A percentile compares a stretch with the other conserved stretches of the same genome.
These are phyloP conservation scores for Oreocharis arfaki DNA, from an alignment of 2,113 vertebrate species.

Conservation along the genomic window DNA sequence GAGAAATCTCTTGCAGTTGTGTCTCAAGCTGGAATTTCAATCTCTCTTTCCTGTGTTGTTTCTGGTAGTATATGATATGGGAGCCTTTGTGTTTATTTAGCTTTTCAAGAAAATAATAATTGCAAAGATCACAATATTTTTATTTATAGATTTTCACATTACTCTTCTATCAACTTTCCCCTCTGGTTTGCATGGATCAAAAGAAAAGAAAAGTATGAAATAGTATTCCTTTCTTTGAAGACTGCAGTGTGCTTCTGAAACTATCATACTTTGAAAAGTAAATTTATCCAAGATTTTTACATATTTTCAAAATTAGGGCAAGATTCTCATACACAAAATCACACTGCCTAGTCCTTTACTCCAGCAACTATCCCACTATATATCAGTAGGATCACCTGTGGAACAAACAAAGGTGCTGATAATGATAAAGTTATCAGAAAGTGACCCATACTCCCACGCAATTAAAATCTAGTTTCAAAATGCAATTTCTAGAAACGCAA, in stretches of 20 bases:
- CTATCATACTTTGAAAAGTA: background rate
- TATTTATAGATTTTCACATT: background rate
- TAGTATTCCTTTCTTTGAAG: background rate
- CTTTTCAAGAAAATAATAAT: background rate
- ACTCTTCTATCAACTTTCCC: background rate
- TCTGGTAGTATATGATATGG: background rate
- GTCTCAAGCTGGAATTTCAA: constrained; percentile 36
- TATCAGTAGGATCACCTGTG: constrained; percentile 35
- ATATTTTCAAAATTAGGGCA: background rate
- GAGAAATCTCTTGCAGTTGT: constrained; percentile 44
- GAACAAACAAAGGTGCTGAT: constrained; percentile 45
- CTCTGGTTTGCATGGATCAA: background rate
- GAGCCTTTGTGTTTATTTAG: background rate
- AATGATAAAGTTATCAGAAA: background rate
- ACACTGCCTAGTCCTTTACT: constrained; percentile 47
- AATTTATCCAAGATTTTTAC: background rate
- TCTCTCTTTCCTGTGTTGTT: background rate
- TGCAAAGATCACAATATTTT: background rate
- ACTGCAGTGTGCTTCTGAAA: background rate
- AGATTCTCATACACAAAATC: constrained; percentile 19
- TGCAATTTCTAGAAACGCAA: constrained; percentile 67
- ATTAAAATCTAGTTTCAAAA: constrained; percentile 60
- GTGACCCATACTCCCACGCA: background rate
- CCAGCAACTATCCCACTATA: constrained; percentile 35
- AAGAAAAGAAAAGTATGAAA: background rate